phyloP scores from a whole-genome alignment of 1,140 invertebrate species.

The Ostrea edulis region DNA sequence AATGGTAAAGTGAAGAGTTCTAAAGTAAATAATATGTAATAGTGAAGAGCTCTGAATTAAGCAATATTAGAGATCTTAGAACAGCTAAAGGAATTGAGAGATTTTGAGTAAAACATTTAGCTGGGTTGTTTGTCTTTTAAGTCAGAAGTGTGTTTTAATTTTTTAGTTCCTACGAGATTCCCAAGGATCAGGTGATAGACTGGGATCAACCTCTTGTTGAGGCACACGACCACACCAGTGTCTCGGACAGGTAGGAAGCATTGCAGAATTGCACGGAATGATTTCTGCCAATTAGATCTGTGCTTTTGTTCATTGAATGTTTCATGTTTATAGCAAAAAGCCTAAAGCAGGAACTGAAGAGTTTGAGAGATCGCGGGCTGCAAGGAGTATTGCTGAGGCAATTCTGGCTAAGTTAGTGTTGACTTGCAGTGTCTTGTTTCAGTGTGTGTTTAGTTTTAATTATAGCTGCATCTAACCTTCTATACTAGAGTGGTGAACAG shows the following conservation, averaged over 20 bases:
- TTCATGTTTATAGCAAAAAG: slow-evolving; percentile 33
- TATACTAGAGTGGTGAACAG: not conserved
- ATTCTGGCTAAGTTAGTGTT: slow-evolving; percentile 36
- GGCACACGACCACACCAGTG: not conserved
- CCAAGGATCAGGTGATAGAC: slow-evolving; percentile 43
- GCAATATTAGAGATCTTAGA: too few species aligned
- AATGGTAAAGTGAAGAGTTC: too few species aligned
- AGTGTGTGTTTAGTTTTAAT: not conserved
- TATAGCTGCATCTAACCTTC: not conserved
- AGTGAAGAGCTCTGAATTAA: not conserved
- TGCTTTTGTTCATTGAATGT: not conserved
- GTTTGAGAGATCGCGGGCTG: not conserved
- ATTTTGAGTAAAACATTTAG: too few species aligned
- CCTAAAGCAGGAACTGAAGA: slow-evolving; percentile 11
- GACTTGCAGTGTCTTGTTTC: not conserved
- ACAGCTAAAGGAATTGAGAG: too few species aligned
- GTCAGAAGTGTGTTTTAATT: not conserved
- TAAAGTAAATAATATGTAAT: too few species aligned
- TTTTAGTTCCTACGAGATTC: slow-evolving; percentile 40
- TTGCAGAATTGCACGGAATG: not conserved
- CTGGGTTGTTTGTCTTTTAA: too few species aligned
- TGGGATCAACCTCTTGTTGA: slow-evolving; percentile 39
- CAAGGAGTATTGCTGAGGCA: slow-evolving; percentile 34
- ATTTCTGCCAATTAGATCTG: not conserved
- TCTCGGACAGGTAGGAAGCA: not conserved